Percentiles rank a stretch among this genome's conserved stretches.
Conservation (phyloP, 1,140 invertebrate genomes). For the Wasmannia auropunctata region DNA sequence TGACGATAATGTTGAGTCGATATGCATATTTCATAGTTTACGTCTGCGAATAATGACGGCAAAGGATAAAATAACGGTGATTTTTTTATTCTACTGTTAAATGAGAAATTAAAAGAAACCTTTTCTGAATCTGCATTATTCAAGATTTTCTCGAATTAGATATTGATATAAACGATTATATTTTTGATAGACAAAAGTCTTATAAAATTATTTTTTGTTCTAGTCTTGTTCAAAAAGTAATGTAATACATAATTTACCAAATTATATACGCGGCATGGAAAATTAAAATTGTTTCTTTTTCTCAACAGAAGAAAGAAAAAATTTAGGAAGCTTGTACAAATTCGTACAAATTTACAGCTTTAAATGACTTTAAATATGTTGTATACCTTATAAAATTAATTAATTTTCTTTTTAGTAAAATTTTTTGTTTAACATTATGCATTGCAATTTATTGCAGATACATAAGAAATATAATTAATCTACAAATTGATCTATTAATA, state of each 20-base stretch:
- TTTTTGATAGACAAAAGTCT: neutral
- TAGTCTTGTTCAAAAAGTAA: neutral
- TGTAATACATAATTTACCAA: constrained; percentile 2
- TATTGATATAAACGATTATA: neutral
- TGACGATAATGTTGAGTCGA: neutral
- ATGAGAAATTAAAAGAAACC: neutral
- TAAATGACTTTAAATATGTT: neutral
- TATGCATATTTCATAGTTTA: neutral
- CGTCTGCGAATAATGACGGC: neutral
- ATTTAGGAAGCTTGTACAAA: neutral
- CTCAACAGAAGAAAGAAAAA: neutral
- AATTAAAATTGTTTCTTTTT: neutral
- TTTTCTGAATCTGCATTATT: neutral
- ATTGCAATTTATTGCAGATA: neutral
- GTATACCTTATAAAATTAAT: neutral
- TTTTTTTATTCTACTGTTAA: neutral
- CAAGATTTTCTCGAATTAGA: neutral
- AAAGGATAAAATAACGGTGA: neutral
- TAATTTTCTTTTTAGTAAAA: neutral
- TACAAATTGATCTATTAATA: no score
- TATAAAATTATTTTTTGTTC: neutral
- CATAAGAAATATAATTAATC: neutral
- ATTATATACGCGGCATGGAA: neutral
- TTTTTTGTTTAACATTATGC: neutral
- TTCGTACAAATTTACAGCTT: neutral